These are phyloP conservation scores for Plectropomus leopardus DNA, from an alignment of 2,113 vertebrate species.

Conservation along the genomic window DNA sequence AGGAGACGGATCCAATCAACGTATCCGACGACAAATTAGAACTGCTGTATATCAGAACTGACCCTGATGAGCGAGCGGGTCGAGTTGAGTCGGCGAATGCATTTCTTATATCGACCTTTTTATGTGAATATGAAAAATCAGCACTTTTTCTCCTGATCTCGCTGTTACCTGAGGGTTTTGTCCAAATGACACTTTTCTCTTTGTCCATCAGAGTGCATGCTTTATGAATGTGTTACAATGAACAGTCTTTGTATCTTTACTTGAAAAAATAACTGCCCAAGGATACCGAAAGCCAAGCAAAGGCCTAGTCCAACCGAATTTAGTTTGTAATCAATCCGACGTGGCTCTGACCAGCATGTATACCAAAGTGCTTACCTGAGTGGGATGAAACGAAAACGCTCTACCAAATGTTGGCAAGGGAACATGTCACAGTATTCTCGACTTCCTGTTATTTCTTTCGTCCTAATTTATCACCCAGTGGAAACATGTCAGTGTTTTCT, in stretches of 20 bases:
- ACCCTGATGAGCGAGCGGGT: conserved; percentile 15
- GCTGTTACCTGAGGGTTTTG: conserved; percentile 78
- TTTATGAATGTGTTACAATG: conserved; percentile 81
- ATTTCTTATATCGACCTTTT: conserved; percentile 77
- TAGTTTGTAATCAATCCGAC: conserved; percentile 51
- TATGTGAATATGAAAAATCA: conserved; percentile 82
- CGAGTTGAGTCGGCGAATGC: conserved; percentile 62
- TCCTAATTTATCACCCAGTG: conserved; percentile 25
- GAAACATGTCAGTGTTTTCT: conserved; percentile 31
- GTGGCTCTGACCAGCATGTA: conserved; percentile 74
- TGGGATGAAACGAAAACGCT: conserved; percentile 47
- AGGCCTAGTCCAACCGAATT: conserved; percentile 55
- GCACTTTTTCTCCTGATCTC: conserved; percentile 82
- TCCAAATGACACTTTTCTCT: conserved; percentile 67
- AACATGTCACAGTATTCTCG: conserved; percentile 60
- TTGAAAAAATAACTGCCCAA: conserved; percentile 69
- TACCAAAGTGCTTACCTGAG: conserved; percentile 75
- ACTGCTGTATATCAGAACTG: conserved; percentile 28
- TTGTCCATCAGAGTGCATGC: conserved; percentile 77
- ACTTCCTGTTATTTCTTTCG: conserved; percentile 51
- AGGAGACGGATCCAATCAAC: conserved; percentile 10
- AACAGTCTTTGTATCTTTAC: conserved; percentile 74
- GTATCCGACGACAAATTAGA: conserved; percentile 26
- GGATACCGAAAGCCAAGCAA: conserved; percentile 64
- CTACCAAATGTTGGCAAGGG: conserved; percentile 61